phyloP scores from a whole-genome alignment of 2,113 vertebrate genomes.

The Hypocryptadius cinnamomeus region DNA sequence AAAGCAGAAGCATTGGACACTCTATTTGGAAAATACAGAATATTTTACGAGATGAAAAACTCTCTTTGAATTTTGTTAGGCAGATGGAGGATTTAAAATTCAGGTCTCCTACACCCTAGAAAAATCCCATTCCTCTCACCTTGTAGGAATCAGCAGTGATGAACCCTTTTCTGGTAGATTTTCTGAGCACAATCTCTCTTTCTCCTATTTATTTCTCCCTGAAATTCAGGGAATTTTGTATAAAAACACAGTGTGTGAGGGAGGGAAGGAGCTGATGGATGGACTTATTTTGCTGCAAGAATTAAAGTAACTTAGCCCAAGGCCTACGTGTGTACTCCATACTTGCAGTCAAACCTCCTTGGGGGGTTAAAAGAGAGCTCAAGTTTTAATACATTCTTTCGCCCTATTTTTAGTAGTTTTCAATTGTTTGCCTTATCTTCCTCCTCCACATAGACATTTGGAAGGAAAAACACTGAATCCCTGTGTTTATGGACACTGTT shows the following conservation, averaged over 20 bases:
- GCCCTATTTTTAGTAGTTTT: background rate
- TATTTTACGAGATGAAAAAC: background rate
- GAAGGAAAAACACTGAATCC: background rate
- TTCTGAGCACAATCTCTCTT: background rate
- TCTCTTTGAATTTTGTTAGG: background rate
- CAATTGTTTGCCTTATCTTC: background rate
- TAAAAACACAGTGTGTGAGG: background rate
- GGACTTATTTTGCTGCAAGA: background rate
- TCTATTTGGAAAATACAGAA: background rate
- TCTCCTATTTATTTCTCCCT: background rate
- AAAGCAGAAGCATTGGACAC: background rate
- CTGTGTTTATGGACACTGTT: background rate
- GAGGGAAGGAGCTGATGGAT: background rate
- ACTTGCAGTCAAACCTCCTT: background rate
- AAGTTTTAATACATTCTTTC: background rate
- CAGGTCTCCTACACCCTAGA: background rate
- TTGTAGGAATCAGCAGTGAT: background rate
- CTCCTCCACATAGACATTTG: background rate
- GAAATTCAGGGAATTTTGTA: background rate
- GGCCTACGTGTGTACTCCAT: background rate
- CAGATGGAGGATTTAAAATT: background rate
- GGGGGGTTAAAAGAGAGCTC: background rate
- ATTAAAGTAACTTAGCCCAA: background rate
- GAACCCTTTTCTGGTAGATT: background rate
- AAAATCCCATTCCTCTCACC: background rate